Conservation (phyloP, 2,888 invertebrate species). For the Drosophila anomalata region DNA sequence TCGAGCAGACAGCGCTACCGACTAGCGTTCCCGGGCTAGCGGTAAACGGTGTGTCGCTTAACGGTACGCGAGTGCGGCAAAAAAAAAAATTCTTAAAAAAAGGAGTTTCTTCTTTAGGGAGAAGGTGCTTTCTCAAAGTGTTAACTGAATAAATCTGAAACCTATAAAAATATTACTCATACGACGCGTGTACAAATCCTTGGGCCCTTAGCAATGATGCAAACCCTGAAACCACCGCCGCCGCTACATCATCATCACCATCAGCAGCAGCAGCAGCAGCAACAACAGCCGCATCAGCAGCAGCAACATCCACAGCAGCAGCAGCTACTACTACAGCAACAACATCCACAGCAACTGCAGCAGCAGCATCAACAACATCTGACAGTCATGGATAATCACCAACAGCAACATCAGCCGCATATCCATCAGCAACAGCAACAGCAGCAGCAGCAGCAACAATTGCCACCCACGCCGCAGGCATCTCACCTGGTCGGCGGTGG, state of each 20-base stretch:
- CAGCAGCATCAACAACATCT: constrained; percentile 61
- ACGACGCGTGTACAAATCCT: constrained; percentile 34
- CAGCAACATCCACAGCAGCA: constrained; percentile 58
- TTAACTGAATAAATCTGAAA: constrained; percentile 1
- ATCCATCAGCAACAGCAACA: constrained; percentile 53
- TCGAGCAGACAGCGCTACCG: constrained; percentile 42
- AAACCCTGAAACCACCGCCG: constrained; percentile 82
- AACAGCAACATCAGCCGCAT: constrained; percentile 60
- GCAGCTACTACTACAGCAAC: constrained; percentile 38
- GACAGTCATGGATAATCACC: constrained; percentile 74
- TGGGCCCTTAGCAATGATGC: constrained; percentile 80
- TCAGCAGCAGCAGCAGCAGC: constrained; percentile 49
- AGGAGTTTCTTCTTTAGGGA: neutral
- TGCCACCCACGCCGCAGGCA: constrained; percentile 73
- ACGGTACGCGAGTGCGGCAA: constrained; percentile 28
- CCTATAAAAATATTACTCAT: constrained; percentile 31
- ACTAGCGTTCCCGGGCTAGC: constrained; percentile 29
- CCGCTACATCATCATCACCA: constrained; percentile 74
- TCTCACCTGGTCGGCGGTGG: constrained; percentile 66
- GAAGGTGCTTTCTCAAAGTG: neutral
- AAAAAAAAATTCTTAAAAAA: neutral
- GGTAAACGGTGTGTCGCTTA: constrained; percentile 15
- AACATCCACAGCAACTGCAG: constrained; percentile 48
- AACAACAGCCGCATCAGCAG: constrained; percentile 51
- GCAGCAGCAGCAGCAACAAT: constrained; percentile 63